Base-by-base conservation (phyloP, 2,888 invertebrate species). In the Cerastoderma edule region DNA sequence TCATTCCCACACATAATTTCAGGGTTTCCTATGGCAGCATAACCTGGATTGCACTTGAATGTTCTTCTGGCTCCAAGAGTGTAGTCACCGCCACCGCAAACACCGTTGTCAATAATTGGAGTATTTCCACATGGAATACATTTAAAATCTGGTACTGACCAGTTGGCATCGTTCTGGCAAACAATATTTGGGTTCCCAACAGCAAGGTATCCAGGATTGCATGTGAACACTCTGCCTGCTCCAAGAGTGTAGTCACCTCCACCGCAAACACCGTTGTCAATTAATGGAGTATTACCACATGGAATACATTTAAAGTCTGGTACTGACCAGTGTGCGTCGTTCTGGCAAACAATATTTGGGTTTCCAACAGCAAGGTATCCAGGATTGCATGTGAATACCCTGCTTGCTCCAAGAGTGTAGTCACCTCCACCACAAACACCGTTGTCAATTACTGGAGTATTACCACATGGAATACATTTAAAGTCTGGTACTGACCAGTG, bases 331-430 rank as follows among this genome's bases (percentile, higher is more conserved):
- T 33, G 35, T 13, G 77, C 77, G 27, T 75, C 53, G n/a, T 75
- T 39, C 10, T 56, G 5, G 30, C 80, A 80, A 32, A 32, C 24
- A 13, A 80, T 77, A 2, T 46, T n/a, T n/a, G 67, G 60, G 27
- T 72, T 54, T 19, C 80, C 80, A 2, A 80, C 63, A 0, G 63
- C 65, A 6, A 56, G 33, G 63, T 75, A 80, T 5, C 80, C 80
- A 1, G 68, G 53, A 2, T 66, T 16, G 27, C 80, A 80, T 16
- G 16, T 30, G 33, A 56, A 74, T 0, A 13, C 28, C 56, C 80
- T 39, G 1, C 0, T 46, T 8, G 74, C n/a, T 6, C 71, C 75
- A 16, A 80, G 39, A 0, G 39, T 68, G 53, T 54, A 46, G 3
- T 75, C 66, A 22, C 68, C 75, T 10, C 60, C 72, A 0, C 56